phyloP scores from a whole-genome alignment of 2,888 invertebrate species.

The Dendrolimus houi region DNA sequence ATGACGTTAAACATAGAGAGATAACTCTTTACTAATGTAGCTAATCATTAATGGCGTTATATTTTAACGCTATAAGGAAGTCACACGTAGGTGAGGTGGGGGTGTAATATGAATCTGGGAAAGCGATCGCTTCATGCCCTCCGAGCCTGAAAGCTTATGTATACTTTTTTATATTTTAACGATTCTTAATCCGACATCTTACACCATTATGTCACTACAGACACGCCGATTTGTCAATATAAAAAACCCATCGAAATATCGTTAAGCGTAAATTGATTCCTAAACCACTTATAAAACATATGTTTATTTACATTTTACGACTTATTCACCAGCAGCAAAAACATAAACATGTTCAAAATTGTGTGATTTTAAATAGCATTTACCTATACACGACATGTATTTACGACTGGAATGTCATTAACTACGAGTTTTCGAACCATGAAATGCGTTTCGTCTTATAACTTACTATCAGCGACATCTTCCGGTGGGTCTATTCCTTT shows the following conservation, averaged over 20 bases:
- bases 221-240: too few relatives aligned
- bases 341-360: conserved; percentile 1
- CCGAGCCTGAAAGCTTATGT: too few relatives aligned
- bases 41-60: too few relatives aligned
- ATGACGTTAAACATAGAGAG: too few relatives aligned
- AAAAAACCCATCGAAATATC: not conserved
- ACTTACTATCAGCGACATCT: conserved; percentile 29
- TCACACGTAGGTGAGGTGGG: too few relatives aligned
- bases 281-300: not conserved
- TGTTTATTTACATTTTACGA: conserved; percentile 12
- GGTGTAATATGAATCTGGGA: too few relatives aligned
- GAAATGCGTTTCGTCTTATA: conserved; percentile 36
- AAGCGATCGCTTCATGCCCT: too few relatives aligned
- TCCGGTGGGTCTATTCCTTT: conserved; percentile 9
- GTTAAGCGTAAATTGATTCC: not conserved
- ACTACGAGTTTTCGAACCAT: conserved; percentile 23
- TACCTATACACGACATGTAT: conserved; percentile 9
- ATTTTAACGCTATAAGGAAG: too few relatives aligned
- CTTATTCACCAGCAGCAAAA: conserved; percentile 10
- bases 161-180: too few relatives aligned
- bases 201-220: too few relatives aligned
- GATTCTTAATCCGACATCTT: too few relatives aligned
- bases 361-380: conserved; percentile 10
- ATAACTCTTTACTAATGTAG: too few relatives aligned
- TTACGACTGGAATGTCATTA: conserved; percentile 23